A percentile compares a stretch with the other conserved stretches of the same genome.
These are phyloP conservation scores for Clytia hemisphaerica DNA, from an alignment of 30 jellyfish, hydroid and myxozoan species.

Conservation along the genomic window DNA sequence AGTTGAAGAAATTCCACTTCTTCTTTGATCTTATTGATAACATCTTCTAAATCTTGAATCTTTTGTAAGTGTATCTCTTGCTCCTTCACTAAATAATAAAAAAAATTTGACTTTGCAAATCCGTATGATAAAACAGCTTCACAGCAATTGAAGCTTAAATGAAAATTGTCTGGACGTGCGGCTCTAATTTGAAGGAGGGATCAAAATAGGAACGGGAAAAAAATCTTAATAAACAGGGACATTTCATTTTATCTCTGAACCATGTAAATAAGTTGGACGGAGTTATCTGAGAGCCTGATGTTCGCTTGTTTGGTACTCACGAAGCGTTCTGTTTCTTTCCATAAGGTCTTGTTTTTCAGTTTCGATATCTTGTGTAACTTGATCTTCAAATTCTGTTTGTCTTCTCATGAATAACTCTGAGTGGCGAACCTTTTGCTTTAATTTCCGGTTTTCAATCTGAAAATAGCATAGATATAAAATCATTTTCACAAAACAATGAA, in stretches of 20 bases:
- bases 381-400: neutral
- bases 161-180: no score
- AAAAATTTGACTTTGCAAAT: no score
- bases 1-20: slow-evolving; percentile 36
- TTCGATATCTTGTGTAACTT: slow-evolving; percentile 22
- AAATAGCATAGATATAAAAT: no score
- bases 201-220: no score
- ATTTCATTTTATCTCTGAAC: neutral
- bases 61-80: slow-evolving; percentile 14
- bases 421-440: slow-evolving; percentile 42
- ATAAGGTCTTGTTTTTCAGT: slow-evolving; percentile 15
- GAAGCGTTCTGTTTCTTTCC: slow-evolving; percentile 10
- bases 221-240: neutral
- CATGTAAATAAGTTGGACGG: no score
- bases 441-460: slow-evolving; percentile 30
- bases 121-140: no score
- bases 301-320: neutral
- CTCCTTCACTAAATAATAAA: slow-evolving; percentile 13
- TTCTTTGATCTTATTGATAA: slow-evolving; percentile 17
- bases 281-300: no score
- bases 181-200: no score
- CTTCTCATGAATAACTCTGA: slow-evolving; percentile 22
- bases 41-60: neutral
- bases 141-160: no score
- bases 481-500: no score